Evolutionary conservation across 2,888 invertebrate species (phyloP).

Genomic region (Coleophora flavipennella): DNA sequence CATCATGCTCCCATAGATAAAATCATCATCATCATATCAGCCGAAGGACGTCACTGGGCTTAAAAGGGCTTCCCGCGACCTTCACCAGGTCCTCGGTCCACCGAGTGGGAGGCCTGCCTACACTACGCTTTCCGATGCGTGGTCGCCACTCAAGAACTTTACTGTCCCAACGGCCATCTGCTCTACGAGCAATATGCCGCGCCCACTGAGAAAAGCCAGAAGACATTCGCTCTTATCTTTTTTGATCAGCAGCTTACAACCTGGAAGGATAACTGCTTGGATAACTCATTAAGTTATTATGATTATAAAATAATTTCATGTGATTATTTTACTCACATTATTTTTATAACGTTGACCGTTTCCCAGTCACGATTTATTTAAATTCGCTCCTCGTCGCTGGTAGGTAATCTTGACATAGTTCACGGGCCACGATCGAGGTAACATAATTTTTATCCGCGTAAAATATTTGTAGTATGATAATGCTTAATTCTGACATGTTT

Average conservation of each 20-base stretch:
- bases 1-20: too few relatives aligned
- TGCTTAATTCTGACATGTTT: conserved; percentile 70
- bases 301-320: conserved; percentile 4
- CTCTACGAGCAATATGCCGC: too few relatives aligned
- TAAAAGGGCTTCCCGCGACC: too few relatives aligned
- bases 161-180: too few relatives aligned
- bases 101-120: too few relatives aligned
- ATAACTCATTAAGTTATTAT: conserved; percentile 1
- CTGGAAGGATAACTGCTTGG: too few relatives aligned
- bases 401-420: conserved; percentile 31
- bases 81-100: too few relatives aligned
- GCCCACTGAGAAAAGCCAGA: too few relatives aligned
- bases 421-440: conserved; percentile 29
- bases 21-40: too few relatives aligned
- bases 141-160: too few relatives aligned
- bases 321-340: conserved; percentile 11
- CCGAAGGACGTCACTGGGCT: too few relatives aligned
- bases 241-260: conserved; percentile 17
- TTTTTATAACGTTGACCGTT: conserved; percentile 16
- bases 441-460: conserved; percentile 44
- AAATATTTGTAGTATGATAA: conserved; percentile 60
- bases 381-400: conserved; percentile 17
- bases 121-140: too few relatives aligned
- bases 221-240: conserved; percentile 45
- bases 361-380: conserved; percentile 33